Conservation (phyloP, 2,888 invertebrate species). For the Morpho deidamia region DNA sequence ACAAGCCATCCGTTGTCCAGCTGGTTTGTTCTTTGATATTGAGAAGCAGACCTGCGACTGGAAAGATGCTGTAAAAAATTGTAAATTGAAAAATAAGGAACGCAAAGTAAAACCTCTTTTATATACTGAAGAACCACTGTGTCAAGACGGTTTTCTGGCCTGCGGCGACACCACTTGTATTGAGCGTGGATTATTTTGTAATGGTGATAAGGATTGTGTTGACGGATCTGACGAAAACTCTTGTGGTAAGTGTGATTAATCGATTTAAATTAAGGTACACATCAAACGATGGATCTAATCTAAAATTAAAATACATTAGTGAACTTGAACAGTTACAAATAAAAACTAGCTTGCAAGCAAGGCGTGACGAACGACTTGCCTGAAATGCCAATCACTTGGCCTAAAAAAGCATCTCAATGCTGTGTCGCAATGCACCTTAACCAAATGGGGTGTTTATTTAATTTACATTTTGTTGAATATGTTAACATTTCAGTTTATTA, state of each 20-base stretch:
- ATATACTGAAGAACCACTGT: slow-evolving; percentile 93
- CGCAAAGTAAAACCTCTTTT: slow-evolving; percentile 91
- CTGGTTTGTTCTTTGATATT: slow-evolving; percentile 94
- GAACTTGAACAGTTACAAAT: slow-evolving; percentile 44
- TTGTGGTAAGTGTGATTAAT: slow-evolving; percentile 83
- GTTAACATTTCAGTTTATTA: slow-evolving; percentile 16
- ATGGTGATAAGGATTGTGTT: slow-evolving; percentile 92
- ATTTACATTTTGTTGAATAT: slow-evolving; percentile 34
- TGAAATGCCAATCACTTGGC: slow-evolving; percentile 66
- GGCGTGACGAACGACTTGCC: slow-evolving; percentile 54
- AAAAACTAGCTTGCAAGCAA: slow-evolving; percentile 40
- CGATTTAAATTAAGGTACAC: not conserved
- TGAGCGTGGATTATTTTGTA: slow-evolving; percentile 94
- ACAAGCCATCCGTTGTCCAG: slow-evolving; percentile 95
- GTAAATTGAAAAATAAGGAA: slow-evolving; percentile 93
- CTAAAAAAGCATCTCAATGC: slow-evolving; percentile 61
- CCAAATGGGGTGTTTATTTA: slow-evolving; percentile 41
- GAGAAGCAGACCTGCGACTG: slow-evolving; percentile 97
- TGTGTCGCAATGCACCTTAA: slow-evolving; percentile 43
- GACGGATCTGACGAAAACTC: slow-evolving; percentile 95
- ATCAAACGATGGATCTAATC: slow-evolving; percentile 10
- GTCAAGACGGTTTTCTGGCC: slow-evolving; percentile 90
- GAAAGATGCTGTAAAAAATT: slow-evolving; percentile 96
- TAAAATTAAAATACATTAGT: slow-evolving; percentile 33
- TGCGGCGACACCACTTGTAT: slow-evolving; percentile 93